phyloP scores from a whole-genome alignment of 1,140 invertebrate species.

The Listronotus oregonensis region DNA sequence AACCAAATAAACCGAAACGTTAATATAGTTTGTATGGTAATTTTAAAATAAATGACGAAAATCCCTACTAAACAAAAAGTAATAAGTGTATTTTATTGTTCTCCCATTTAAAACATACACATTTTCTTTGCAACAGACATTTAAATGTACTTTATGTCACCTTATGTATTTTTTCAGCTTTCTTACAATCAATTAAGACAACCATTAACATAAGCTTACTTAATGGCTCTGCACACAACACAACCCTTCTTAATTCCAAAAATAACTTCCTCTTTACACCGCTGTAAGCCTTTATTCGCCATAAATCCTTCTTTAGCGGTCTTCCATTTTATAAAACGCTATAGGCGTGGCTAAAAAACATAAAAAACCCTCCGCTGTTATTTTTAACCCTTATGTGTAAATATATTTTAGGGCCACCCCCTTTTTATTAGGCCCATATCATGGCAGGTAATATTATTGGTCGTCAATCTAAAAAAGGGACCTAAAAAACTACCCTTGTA shows the following conservation, averaged over 20 bases:
- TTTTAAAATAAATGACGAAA: no score
- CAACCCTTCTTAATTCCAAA: constrained; percentile 16
- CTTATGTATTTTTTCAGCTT: no score
- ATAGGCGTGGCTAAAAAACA: constrained; percentile 29
- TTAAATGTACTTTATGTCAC: no score
- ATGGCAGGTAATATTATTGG: neutral
- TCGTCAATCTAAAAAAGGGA: no score
- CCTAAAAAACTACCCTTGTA: no score
- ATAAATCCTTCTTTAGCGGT: constrained; percentile 22
- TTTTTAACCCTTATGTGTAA: constrained; percentile 24
- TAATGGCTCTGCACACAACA: no score
- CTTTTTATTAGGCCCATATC: constrained; percentile 1
- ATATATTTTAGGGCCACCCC: neutral
- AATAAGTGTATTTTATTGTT: no score
- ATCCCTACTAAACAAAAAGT: no score
- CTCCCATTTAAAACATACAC: no score
- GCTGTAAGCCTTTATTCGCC: neutral
- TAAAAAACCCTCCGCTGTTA: constrained; percentile 14
- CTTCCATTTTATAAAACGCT: constrained; percentile 29
- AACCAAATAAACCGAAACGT: no score
- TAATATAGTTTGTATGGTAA: no score
- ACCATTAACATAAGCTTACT: constrained; percentile 4
- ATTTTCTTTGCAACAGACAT: no score
- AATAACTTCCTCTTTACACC: constrained; percentile 1
- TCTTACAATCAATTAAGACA: neutral